Conservation (phyloP, 2,113 vertebrate genomes). For the Anthoscopus minutus region DNA sequence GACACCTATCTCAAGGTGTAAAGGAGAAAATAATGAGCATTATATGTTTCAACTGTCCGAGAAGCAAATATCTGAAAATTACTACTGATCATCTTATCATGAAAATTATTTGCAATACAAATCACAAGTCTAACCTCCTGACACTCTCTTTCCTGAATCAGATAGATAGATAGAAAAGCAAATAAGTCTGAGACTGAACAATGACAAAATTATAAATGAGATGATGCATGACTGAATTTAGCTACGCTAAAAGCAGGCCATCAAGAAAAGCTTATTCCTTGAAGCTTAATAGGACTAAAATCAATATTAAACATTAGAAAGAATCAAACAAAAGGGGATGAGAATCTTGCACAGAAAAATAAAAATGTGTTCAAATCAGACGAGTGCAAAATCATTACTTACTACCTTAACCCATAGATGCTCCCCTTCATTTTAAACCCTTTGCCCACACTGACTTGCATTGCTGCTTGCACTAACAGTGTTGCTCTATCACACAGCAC, state of each 20-base stretch:
- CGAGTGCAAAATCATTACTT: not conserved
- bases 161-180: not conserved
- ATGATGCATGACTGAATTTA: not conserved
- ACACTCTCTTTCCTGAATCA: not conserved
- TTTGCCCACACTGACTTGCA: not conserved
- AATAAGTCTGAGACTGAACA: not conserved
- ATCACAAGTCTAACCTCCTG: not conserved
- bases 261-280: not conserved
- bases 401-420: not conserved
- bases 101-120: not conserved
- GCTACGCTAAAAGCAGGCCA: not conserved
- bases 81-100: not conserved
- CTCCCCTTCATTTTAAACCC: not conserved
- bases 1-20: not conserved
- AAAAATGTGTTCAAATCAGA: not conserved
- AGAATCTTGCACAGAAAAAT: not conserved
- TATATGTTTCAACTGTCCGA: not conserved
- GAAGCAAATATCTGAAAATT: not conserved
- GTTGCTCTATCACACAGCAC: not conserved
- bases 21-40: not conserved
- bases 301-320: not conserved
- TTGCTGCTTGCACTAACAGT: accelerated
- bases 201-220: not conserved
- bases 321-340: not conserved
- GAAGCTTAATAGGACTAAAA: not conserved